Base-by-base conservation (phyloP, 2,797 vertebrate species). In the Anabas testudineus region DNA sequence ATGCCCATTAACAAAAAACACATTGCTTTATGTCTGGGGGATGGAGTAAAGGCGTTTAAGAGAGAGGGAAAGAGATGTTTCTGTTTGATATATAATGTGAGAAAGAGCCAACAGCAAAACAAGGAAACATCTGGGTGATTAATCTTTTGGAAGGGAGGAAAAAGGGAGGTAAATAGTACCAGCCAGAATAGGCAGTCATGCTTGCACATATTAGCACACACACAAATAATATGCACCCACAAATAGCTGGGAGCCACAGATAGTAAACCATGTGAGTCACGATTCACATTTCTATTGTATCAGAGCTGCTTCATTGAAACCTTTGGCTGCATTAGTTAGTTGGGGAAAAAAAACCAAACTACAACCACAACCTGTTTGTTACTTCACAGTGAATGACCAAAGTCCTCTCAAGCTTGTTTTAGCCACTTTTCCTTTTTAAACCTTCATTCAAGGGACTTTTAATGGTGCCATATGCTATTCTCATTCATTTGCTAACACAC, bases 91-190 rank as follows among this genome's bases (percentile, higher is more conserved):
- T 91, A 91, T 88, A 89, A 93, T 92, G 93, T 95, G 92, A 93
- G 92, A 95, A 94, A 93, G 93, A 94, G 92, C 94, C 92, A 93
- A 92, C 93, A 94, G 94, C 93, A 94, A 94, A 93, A 92, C 87
- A 93, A 94, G 94, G 92, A 95, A 95, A 95, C 94, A 95, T 95
- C 94, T 95, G 94, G 93, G 86, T 92, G 92, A 94, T 95, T 93
- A 93, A 94, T 95, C 91, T 94, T 90, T 90, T 87, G 68, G 76
- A 83, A 78, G 76, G 86, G 83, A 86, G 83, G 81, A 82, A 90
- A 91, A 89, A 82, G 65, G 64, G 69, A 85, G 84, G 84, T 67
- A 81, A 86, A 81, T 74, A 82, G 81, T 88, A 88, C 87, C 85
- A 90, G 82, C 76, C 73, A 81, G 62, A 87, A 82, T 75, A 75